Evolutionary conservation across 2,888 invertebrate species (phyloP), one percentile per base, ranked within the genome.

Genomic region (Coelinius sp.): DNA sequence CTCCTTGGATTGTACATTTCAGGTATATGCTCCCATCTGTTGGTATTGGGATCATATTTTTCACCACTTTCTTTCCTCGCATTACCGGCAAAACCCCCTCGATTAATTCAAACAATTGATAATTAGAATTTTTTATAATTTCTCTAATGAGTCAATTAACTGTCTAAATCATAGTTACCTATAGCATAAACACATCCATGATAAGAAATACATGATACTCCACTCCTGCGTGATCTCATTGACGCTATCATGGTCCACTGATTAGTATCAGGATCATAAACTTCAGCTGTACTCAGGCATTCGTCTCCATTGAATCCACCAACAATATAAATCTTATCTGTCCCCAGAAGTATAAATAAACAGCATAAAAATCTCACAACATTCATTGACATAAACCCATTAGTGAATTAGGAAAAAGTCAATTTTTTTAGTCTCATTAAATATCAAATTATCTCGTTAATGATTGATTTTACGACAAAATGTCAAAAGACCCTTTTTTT

Each of bases 241-340:
- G 59, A 90, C 70, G 94, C 92, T 73, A 97, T 92, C 80, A 94
- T 89, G 0, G 94, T 93, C 96, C 96, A 96, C 83, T 94, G 94
- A 88, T 96, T 95, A 5, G 91, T 90, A 71, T 91, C 91, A 0
- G 94, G 93, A 80, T 94, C 93, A 86, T 94, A 96, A 65, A 94
- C 91, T 85, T 96, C 96, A 1, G 93, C 95, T 22, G 95, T 93
- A 86, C 93, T 94, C 90, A 95, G 92, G 83, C 96, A 95, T 83
- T 96, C 95, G 83, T 94, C 94, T 0, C 97, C 97, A 86, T 97
- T 97, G 87, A 96, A 97, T 0, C 97, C 97, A 1, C 97, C 97
- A 67, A 93, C 93, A 78, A 94, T 93, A 88, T 94, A 94, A 79
- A 94, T 93, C 83, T 93, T 93, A 75, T 91, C 94, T 94, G 73